Percentiles rank a stretch among this genome's conserved stretches.
phyloP scores from a whole-genome alignment of 2,113 vertebrate genomes.

The Pachycephala philippinensis region DNA sequence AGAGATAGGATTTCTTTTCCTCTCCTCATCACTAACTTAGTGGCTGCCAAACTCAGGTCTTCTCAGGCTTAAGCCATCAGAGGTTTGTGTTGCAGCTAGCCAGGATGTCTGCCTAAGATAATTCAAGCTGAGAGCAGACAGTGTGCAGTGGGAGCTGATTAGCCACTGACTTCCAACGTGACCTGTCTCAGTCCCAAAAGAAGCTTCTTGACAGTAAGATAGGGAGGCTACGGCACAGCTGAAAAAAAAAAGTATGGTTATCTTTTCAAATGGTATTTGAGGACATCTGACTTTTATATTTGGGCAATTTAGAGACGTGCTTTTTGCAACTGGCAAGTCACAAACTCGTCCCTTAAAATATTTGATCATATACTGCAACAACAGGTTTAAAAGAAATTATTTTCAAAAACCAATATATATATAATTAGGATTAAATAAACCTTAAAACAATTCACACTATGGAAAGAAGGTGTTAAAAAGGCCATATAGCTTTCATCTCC shows the following conservation, averaged over 20 bases:
- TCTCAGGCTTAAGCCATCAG: conserved; percentile 62
- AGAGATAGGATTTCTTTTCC: conserved; percentile 77
- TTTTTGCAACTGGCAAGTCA: neutral
- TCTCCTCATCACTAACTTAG: conserved; percentile 57
- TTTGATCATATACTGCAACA: neutral
- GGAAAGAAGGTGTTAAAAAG: conserved; percentile 24
- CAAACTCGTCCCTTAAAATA: neutral
- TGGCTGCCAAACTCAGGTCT: conserved; percentile 67
- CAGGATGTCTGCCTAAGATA: conserved; percentile 81
- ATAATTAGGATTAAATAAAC: neutral
- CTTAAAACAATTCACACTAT: neutral
- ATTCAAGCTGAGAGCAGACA: conserved; percentile 72
- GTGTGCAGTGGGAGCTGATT: conserved; percentile 66
- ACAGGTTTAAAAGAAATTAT: neutral
- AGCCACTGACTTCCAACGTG: conserved; percentile 68
- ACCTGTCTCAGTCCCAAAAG: conserved; percentile 57
- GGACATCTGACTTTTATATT: neutral
- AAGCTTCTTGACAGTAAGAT: conserved; percentile 56
- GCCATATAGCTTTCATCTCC: neutral
- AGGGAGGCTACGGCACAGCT: neutral
- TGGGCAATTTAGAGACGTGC: neutral
- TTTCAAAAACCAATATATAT: neutral
- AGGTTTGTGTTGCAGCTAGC: conserved; percentile 71
- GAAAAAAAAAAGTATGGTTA: conserved; percentile 10
- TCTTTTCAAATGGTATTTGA: conserved; percentile 21